Percentiles rank a stretch among this genome's conserved stretches.
Conservation (phyloP, 2,113 vertebrate species). For the Arenaria interpres region DNA sequence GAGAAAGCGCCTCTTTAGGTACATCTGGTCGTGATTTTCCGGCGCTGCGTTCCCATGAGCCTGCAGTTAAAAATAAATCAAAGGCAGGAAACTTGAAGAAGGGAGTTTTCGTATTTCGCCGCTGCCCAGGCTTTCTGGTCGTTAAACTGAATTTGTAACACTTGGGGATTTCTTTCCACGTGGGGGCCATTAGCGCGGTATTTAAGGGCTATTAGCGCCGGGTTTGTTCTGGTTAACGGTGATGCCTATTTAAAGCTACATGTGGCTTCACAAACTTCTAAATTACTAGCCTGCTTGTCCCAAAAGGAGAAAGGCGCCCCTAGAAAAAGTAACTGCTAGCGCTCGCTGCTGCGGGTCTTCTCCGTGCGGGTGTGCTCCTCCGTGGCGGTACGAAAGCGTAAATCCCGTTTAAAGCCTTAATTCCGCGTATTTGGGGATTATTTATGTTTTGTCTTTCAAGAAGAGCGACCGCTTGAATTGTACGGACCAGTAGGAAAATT, state of each 20-base stretch:
- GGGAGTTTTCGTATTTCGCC: neutral
- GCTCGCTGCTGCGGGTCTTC: fast-evolving
- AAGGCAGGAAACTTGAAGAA: neutral
- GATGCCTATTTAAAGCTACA: neutral
- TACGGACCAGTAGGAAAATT: fast-evolving
- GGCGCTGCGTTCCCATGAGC: neutral
- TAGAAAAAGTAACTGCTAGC: neutral
- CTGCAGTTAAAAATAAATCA: slow-evolving; percentile 49
- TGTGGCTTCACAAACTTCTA: neutral
- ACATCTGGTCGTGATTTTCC: slow-evolving; percentile 43
- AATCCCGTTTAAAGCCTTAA: neutral
- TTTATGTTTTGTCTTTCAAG: too few relatives aligned
- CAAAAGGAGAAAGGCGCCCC: fast-evolving
- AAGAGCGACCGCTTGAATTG: neutral
- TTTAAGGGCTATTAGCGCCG: neutral
- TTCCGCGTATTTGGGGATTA: fast-evolving
- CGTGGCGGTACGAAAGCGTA: fast-evolving
- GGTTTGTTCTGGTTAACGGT: neutral
- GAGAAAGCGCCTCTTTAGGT: neutral
- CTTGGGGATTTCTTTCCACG: slow-evolving; percentile 21
- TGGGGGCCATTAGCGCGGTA: neutral
- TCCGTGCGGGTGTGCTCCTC: fast-evolving
- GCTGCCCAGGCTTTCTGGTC: neutral
- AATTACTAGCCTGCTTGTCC: neutral
- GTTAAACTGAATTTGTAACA: slow-evolving; percentile 38